phyloP scores from a whole-genome alignment of 2,888 invertebrate species.

The Ophioninae sp. region DNA sequence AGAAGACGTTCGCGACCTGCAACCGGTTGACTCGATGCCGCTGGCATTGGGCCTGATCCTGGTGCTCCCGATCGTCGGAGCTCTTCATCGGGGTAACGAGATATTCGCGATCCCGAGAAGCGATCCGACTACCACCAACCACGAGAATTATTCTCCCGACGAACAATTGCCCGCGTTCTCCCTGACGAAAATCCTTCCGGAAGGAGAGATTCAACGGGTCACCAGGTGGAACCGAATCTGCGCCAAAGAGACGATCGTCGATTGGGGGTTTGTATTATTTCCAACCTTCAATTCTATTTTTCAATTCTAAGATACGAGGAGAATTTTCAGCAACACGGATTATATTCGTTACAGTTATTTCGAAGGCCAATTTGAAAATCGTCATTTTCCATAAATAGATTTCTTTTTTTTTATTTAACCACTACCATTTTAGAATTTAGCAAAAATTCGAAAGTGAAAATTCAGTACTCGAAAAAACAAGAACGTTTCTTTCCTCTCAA shows the following conservation, averaged over 20 bases:
- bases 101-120: slow-evolving; percentile 38
- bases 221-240: slow-evolving; percentile 74
- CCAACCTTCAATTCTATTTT: background rate
- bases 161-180: slow-evolving; percentile 83
- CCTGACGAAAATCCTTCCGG: slow-evolving; percentile 85
- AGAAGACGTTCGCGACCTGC: slow-evolving; percentile 52
- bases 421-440: too few species aligned
- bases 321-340: too few species aligned
- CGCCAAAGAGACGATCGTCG: slow-evolving; percentile 75
- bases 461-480: too few species aligned
- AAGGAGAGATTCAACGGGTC: slow-evolving; percentile 86
- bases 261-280: slow-evolving; percentile 75
- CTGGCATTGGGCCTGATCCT: slow-evolving; percentile 70
- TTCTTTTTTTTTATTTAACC: too few species aligned
- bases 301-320: background rate
- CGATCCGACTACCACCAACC: slow-evolving; percentile 2
- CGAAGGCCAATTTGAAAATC: too few species aligned
- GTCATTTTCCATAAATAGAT: too few species aligned
- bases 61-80: slow-evolving; percentile 69
- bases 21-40: slow-evolving; percentile 71
- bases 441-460: too few species aligned
- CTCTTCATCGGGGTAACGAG: slow-evolving; percentile 66
- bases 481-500: too few species aligned
- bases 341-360: background rate
- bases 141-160: slow-evolving; percentile 17